A percentile compares a stretch with the other conserved stretches of the same genome.
Evolutionary conservation across 30 jellyfish, hydroid and myxozoan genomes (phyloP).

Genomic region (Morbakka virulenta): DNA sequence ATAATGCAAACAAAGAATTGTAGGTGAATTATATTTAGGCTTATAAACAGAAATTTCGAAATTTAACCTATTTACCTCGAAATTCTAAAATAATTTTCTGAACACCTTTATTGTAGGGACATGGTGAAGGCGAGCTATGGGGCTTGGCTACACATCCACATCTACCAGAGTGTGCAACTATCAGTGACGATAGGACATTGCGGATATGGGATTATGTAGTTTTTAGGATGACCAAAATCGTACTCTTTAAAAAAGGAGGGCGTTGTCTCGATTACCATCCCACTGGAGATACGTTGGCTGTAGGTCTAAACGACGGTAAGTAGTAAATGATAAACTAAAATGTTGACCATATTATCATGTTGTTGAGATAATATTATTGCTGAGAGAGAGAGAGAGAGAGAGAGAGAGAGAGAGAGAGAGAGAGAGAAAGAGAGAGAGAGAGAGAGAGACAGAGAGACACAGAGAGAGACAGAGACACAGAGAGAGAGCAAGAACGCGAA

Average conservation of each 20-base stretch:
- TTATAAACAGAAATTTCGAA: too few relatives aligned
- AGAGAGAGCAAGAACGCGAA: too few relatives aligned
- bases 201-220: constrained; percentile 80
- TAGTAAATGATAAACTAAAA: neutral
- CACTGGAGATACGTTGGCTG: constrained; percentile 90
- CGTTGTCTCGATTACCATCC: constrained; percentile 91
- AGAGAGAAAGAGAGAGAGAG: too few relatives aligned
- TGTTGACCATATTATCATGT: neutral
- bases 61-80: neutral
- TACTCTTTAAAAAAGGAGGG: constrained; percentile 88
- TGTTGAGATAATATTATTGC: neutral
- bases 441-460: too few relatives aligned
- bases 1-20: too few relatives aligned
- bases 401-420: too few relatives aligned
- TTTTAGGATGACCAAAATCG: constrained; percentile 74
- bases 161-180: constrained; percentile 92
- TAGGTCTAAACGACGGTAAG: constrained; percentile 91
- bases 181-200: constrained; percentile 88
- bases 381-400: too few relatives aligned
- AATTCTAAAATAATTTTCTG: neutral
- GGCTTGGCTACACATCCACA: constrained; percentile 93
- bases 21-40: too few relatives aligned
- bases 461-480: too few relatives aligned
- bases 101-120: constrained; percentile 72
- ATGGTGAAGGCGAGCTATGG: constrained; percentile 98